Evolutionary conservation across 2,797 vertebrate species (phyloP).

Genomic region (Steatocranus sp.): DNA sequence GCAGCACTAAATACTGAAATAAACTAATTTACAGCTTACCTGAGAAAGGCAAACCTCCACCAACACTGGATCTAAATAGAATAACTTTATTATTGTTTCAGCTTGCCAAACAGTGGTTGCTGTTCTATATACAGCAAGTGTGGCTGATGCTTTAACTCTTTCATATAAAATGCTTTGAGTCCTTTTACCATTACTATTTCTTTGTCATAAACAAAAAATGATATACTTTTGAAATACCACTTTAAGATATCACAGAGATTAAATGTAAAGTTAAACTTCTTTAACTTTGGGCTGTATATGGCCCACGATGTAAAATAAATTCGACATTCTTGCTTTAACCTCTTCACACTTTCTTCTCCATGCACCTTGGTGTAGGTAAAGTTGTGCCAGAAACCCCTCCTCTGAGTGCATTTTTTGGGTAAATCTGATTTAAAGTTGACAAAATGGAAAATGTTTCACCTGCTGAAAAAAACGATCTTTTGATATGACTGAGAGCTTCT

Average conservation of each 20-base stretch:
- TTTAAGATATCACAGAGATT: neutral
- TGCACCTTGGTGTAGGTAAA: neutral
- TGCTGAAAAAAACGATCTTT: neutral
- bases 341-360: neutral
- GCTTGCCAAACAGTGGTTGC: neutral
- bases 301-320: neutral
- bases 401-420: neutral
- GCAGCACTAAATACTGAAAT: neutral
- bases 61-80: neutral
- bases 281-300: neutral
- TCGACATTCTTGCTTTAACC: fast-evolving
- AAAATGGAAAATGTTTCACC: neutral
- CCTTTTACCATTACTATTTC: neutral
- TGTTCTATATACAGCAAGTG: neutral
- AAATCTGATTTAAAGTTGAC: neutral
- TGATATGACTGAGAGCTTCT: neutral
- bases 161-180: neutral
- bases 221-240: neutral
- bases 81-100: neutral
- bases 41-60: neutral
- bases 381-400: neutral
- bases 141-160: neutral
- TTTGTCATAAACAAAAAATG: neutral
- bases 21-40: neutral
- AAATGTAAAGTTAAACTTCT: neutral